Base-by-base conservation (phyloP, 2,888 invertebrate genomes). In the Busseola fusca region DNA sequence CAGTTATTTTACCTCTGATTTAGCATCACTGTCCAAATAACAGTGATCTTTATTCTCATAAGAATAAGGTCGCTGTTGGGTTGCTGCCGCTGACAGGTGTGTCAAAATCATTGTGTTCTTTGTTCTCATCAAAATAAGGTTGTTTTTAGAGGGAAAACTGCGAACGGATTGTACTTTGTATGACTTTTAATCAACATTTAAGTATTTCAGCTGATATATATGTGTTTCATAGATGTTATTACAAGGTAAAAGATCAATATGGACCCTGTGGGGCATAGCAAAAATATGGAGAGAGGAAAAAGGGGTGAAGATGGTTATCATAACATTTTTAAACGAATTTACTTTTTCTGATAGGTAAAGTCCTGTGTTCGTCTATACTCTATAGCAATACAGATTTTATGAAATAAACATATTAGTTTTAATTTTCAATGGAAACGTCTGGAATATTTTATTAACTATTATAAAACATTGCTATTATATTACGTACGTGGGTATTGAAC, bases 401-500 rank as follows among this genome's bases (percentile, higher is more conserved):
- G 12, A 42, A 65, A 52, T 0, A 30, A 63, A 14, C 1, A 1
- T 64, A 54, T 42, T 54, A 37, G 34, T 10, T 14, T 42, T 25
- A 16, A 16, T 54, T 64, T 9, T 52, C 16, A 37, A 7, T 57
- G 58, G 54, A 72, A 63, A 54, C 14, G 4, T 37, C 21, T 52
- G 16, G 16, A 21, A 54, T 54, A 65, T 56, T 63, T n/a, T 45
- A 21, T 62, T 56, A 25, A 69, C 78, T 77, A 52, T 27, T 34
- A 34, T 27, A 27, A 64, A 60, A 25, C 71, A 75, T 75, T 78
- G 80, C 75, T 64, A 40, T 27, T 48, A 42, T n/a, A 30, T 64
- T 69, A 74, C 63, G 18, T 66, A 74, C 56, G 70, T 71, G 64
- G 40, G 68, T 25, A 10, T 64, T 58, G 5, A 64, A 71, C 21